Conservation (phyloP, 2,888 invertebrate genomes). For the Germaria angustata region DNA sequence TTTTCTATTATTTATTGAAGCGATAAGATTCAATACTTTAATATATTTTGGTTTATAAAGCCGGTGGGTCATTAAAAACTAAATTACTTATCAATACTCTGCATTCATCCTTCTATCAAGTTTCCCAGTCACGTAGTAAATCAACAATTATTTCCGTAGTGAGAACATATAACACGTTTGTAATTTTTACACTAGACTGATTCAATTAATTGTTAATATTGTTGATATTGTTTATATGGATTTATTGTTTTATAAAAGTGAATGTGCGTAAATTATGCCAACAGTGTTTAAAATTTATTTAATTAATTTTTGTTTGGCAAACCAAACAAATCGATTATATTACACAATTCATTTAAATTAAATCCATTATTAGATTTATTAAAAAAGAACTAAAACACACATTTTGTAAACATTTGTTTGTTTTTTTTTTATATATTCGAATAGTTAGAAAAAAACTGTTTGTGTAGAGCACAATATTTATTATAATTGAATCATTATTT, state of each 20-base stretch:
- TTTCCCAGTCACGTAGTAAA: neutral
- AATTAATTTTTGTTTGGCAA: neutral
- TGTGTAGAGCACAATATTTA: neutral
- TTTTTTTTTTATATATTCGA: neutral
- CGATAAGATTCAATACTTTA: too few species aligned
- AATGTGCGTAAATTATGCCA: neutral
- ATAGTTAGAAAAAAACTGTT: neutral
- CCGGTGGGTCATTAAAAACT: too few species aligned
- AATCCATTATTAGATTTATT: neutral
- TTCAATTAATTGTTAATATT: neutral
- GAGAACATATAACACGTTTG: neutral
- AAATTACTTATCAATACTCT: too few species aligned
- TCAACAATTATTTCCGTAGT: neutral
- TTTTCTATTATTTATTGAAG: too few species aligned
- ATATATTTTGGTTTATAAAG: too few species aligned
- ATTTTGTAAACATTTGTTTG: neutral
- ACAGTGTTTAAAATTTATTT: neutral
- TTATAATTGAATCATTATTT: constrained; percentile 3
- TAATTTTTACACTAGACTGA: neutral
- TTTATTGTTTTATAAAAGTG: neutral
- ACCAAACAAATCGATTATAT: neutral
- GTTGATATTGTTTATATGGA: neutral
- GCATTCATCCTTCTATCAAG: too few species aligned
- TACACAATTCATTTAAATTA: neutral
- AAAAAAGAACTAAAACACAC: neutral